Conservation (phyloP, 2,888 invertebrate genomes). For the Hydropsyche betteni region DNA sequence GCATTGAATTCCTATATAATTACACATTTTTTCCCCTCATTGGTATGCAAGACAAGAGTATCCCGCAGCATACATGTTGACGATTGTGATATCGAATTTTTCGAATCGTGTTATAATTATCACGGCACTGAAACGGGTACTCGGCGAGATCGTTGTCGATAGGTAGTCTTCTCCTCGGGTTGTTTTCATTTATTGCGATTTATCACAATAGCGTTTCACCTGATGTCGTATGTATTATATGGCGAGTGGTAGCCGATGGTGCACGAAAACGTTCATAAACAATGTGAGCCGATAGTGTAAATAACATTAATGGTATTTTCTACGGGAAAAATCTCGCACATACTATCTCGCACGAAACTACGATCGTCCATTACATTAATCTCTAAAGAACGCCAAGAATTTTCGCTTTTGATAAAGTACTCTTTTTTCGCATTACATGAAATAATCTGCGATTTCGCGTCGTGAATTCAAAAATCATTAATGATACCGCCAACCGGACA, state of each 20-base stretch:
- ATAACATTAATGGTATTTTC: slow-evolving; percentile 42
- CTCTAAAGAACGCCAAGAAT: slow-evolving; percentile 19
- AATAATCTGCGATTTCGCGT: neutral
- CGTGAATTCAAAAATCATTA: slow-evolving; percentile 2
- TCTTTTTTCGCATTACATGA: neutral
- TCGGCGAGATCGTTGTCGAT: neutral
- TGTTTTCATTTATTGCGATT: slow-evolving; percentile 1
- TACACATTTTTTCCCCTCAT: neutral
- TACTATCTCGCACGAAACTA: slow-evolving; percentile 2
- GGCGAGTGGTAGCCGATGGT: neutral
- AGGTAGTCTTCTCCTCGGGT: neutral
- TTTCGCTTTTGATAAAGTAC: neutral
- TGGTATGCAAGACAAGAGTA: neutral
- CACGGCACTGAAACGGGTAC: neutral
- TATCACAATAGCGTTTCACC: slow-evolving; percentile 26
- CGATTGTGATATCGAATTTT: neutral
- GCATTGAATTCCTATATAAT: neutral
- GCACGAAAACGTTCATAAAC: slow-evolving; percentile 38
- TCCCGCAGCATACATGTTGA: neutral
- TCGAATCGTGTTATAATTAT: slow-evolving; percentile 10
- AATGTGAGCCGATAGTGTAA: slow-evolving; percentile 37
- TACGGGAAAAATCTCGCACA: slow-evolving; percentile 12
- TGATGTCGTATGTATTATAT: neutral
- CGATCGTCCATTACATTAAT: slow-evolving; percentile 33
- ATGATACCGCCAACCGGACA: neutral